These are phyloP conservation scores for Sinocyclocheilus grahami DNA, from an alignment of 2,113 vertebrate genomes.

Conservation along the genomic window DNA sequence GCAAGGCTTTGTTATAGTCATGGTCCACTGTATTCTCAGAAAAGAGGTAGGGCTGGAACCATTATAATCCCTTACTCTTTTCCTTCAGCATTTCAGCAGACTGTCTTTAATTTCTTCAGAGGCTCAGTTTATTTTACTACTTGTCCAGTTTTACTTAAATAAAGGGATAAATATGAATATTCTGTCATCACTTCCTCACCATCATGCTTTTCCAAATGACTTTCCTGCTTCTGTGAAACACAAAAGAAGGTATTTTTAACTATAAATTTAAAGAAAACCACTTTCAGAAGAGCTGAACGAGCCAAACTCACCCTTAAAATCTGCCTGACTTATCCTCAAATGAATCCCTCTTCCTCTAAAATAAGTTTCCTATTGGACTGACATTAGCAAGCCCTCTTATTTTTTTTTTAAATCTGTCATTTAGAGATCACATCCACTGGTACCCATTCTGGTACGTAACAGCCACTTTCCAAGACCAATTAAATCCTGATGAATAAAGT, in stretches of 20 bases:
- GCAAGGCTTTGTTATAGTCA: conserved; percentile 99
- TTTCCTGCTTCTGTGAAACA: background rate
- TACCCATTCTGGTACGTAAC: background rate
- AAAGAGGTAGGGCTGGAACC: conserved; percentile 84
- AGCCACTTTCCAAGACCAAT: background rate
- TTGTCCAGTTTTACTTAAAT: background rate
- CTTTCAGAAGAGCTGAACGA: background rate
- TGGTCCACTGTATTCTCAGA: conserved; percentile 98
- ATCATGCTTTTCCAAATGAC: background rate
- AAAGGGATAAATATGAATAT: background rate
- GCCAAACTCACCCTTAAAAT: background rate
- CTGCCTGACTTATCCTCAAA: background rate
- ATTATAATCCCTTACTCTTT: background rate
- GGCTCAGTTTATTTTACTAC: conserved; percentile 2
- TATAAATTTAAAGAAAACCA: background rate
- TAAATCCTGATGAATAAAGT: background rate
- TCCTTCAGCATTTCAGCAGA: background rate
- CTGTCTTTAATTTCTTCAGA: background rate
- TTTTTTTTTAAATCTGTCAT: background rate
- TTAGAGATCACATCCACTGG: background rate
- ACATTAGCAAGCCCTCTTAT: background rate
- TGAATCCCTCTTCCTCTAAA: background rate
- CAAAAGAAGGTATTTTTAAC: background rate
- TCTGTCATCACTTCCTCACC: background rate
- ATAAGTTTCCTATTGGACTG: background rate